Evolutionary conservation across 2,113 vertebrate genomes (phyloP).

Genomic region (Otus sunia): DNA sequence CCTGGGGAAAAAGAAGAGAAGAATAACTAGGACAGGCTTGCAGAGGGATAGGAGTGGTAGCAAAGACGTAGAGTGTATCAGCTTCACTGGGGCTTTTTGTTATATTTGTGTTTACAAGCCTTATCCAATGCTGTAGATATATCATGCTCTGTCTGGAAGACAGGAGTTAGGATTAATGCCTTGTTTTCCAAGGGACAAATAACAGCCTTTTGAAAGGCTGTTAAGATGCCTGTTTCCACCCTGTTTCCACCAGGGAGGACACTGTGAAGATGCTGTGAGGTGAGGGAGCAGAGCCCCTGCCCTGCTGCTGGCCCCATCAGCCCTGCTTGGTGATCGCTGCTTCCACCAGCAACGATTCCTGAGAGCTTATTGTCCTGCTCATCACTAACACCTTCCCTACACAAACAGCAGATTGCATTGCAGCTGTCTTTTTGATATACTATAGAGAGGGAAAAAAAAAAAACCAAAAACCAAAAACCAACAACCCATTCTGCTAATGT

Average conservation of each 20-base stretch:
- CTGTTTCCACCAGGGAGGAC: not conserved
- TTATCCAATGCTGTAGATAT: not conserved
- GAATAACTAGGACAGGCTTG: not conserved
- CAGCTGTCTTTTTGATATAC: not conserved
- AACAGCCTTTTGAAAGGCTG: not conserved
- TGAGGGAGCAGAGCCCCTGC: not conserved
- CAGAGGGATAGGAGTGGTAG: not conserved
- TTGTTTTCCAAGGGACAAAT: not conserved
- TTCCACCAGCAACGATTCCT: not conserved
- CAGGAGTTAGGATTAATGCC: not conserved
- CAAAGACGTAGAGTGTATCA: rapidly evolving
- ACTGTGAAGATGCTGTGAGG: not conserved
- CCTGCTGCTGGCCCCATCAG: too few species aligned
- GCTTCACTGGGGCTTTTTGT: not conserved
- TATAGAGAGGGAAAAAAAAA: too few species aligned
- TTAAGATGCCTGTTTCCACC: not conserved
- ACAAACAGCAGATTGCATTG: not conserved
- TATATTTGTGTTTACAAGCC: not conserved
- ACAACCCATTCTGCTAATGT: not conserved
- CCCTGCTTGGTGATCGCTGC: too few species aligned
- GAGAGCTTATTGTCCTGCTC: not conserved
- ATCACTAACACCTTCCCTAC: not conserved
- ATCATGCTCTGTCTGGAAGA: not conserved
- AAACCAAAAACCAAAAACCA: too few species aligned
- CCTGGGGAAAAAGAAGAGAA: not conserved